Percentiles rank a stretch among this genome's conserved stretches.
Conservation (phyloP, 2,113 vertebrate species). For the Leptobrachium leishanense region DNA sequence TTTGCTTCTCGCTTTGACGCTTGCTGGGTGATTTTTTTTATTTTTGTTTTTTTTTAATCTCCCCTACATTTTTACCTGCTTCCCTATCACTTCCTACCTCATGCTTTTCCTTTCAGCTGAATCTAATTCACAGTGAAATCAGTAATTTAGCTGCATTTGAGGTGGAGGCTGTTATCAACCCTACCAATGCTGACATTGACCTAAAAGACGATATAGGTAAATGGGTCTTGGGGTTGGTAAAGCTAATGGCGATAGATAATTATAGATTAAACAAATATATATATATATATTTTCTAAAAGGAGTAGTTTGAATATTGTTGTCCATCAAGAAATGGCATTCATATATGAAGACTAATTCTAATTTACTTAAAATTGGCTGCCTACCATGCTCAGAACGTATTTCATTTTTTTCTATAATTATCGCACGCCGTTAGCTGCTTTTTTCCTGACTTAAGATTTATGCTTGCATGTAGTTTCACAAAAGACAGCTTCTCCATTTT, state of each 20-base stretch:
- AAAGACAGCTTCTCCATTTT: conserved; percentile 77
- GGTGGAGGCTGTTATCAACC: conserved; percentile 99
- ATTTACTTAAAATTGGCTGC: neutral
- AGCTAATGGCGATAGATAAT: conserved; percentile 75
- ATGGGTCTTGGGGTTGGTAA: conserved; percentile 72
- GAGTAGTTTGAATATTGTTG: neutral
- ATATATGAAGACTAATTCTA: neutral
- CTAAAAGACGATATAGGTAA: conserved; percentile 99
- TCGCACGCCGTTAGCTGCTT: conserved; percentile 73
- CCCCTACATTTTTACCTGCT: conserved; percentile 61
- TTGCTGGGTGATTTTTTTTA: conserved; percentile 45
- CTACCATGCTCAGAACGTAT: neutral
- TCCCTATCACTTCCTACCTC: conserved; percentile 77
- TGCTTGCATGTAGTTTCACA: conserved; percentile 54
- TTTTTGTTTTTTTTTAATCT: conserved; percentile 70
- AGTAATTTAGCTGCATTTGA: conserved; percentile 99
- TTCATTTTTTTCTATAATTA: conserved; percentile 72
- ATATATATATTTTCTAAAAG: neutral
- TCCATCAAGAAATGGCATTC: neutral
- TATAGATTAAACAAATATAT: conserved; percentile 66
- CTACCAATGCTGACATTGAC: conserved; percentile 98
- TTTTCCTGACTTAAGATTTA: conserved; percentile 51
- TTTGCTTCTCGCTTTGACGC: conserved; percentile 67
- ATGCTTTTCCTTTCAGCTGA: conserved; percentile 92
- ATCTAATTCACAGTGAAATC: conserved; percentile 99